Evolutionary conservation across 2,113 vertebrate genomes (phyloP).

Genomic region (Puntigrus tetrazona): DNA sequence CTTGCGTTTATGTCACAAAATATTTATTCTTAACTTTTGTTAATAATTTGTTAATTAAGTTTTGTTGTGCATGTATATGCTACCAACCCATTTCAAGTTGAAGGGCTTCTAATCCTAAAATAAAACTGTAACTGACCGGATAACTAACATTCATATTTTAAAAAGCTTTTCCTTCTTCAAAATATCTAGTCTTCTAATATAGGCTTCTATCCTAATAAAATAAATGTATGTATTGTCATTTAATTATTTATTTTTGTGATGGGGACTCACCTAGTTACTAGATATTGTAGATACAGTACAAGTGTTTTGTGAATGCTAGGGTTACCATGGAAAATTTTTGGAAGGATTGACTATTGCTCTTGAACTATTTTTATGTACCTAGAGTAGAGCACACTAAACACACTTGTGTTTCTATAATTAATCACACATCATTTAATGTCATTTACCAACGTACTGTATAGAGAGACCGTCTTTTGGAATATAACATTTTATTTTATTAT

Average conservation of each 20-base stretch:
- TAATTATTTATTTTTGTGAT: not conserved
- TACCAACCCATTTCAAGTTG: not conserved
- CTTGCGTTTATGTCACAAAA: not conserved
- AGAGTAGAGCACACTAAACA: not conserved
- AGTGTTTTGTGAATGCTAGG: not conserved
- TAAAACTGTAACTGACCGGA: too few relatives aligned
- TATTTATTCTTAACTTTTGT: not conserved
- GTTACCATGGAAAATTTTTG: not conserved
- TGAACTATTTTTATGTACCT: not conserved
- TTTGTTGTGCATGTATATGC: not conserved
- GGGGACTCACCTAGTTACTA: not conserved
- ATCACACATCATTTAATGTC: not conserved
- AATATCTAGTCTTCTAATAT: too few relatives aligned
- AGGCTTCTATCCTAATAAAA: too few relatives aligned
- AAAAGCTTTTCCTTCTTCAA: too few relatives aligned
- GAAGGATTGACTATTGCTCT: not conserved
- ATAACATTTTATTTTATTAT: not conserved
- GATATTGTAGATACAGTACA: not conserved
- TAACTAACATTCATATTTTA: too few relatives aligned
- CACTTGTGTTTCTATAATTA: not conserved
- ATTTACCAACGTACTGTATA: not conserved
- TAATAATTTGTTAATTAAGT: not conserved
- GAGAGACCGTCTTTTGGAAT: not conserved
- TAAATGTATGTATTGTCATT: too few relatives aligned
- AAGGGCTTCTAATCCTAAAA: too few relatives aligned